Percentiles rank a stretch among this genome's conserved stretches.
These are phyloP conservation scores for Microchirus variegatus DNA, from an alignment of 2,797 vertebrate genomes.

Conservation along the genomic window DNA sequence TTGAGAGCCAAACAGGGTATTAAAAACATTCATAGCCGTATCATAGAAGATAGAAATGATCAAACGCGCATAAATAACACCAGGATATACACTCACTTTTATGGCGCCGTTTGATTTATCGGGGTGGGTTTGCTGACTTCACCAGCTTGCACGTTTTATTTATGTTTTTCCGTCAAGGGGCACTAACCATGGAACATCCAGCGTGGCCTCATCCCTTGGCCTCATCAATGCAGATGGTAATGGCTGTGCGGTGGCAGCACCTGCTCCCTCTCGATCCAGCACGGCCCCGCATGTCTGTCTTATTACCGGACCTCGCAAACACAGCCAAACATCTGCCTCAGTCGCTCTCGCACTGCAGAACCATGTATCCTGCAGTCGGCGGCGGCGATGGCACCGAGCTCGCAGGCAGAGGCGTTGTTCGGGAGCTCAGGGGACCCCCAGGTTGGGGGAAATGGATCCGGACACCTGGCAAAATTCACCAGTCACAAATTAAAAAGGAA, in stretches of 20 bases:
- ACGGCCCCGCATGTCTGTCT: constrained; percentile 63
- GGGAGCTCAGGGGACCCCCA: constrained; percentile 13
- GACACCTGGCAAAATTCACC: no score
- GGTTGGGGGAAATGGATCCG: constrained; percentile 1
- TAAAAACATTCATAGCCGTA: constrained; percentile 38
- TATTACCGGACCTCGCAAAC: constrained; percentile 62
- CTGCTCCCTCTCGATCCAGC: constrained; percentile 66
- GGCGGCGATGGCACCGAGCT: constrained; percentile 38
- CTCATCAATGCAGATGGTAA: constrained; percentile 67
- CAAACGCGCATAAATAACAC: constrained; percentile 10
- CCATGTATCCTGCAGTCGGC: constrained; percentile 48
- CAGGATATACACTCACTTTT: constrained; percentile 13
- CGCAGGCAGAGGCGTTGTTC: no score
- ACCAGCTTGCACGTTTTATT: constrained; percentile 40
- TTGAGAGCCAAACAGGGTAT: constrained; percentile 26
- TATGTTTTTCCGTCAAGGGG: constrained; percentile 53
- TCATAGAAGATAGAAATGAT: constrained; percentile 26
- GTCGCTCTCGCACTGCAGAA: constrained; percentile 44
- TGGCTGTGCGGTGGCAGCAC: constrained; percentile 59
- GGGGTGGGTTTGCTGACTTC: background rate
- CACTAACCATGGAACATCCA: constrained; percentile 53
- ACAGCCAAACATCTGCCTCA: constrained; percentile 71
- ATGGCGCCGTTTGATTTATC: background rate
- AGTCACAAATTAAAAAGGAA: no score
- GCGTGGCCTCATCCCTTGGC: constrained; percentile 50